A percentile compares a stretch with the other conserved stretches of the same genome.
phyloP scores from a whole-genome alignment of 1,140 invertebrate species.

The Penaeus vannamei region DNA sequence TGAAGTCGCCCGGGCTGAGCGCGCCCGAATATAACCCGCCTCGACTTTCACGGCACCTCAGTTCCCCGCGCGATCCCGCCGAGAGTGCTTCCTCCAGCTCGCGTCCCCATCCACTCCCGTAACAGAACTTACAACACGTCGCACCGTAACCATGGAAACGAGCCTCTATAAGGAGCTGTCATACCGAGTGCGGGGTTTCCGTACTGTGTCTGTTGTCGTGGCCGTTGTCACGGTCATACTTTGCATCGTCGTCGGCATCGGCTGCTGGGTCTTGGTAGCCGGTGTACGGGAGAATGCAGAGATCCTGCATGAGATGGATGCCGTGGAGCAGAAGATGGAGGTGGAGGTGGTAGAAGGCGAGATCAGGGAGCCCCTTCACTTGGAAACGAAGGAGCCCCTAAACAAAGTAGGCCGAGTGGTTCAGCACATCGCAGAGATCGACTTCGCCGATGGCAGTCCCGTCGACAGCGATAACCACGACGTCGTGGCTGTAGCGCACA shows the following conservation, averaged over 20 bases:
- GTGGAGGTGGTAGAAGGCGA: conserved; percentile 53
- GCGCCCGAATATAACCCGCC: conserved; percentile 39
- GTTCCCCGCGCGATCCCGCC: conserved; percentile 33
- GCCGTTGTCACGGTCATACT: conserved; percentile 62
- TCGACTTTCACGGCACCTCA: conserved; percentile 20
- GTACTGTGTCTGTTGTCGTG: conserved; percentile 58
- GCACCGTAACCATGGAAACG: conserved; percentile 52
- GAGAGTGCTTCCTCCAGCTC: background rate
- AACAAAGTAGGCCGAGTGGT: conserved; percentile 62
- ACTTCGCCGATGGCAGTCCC: conserved; percentile 45
- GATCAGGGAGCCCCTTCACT: conserved; percentile 43
- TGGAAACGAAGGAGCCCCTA: conserved; percentile 38
- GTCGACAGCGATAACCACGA: background rate
- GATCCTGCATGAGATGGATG: conserved; percentile 42
- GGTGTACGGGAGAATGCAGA: conserved; percentile 61
- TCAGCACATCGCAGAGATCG: conserved; percentile 59
- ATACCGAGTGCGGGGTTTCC: conserved; percentile 53
- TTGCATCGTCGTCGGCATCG: conserved; percentile 66
- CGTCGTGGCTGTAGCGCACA: conserved; percentile 17
- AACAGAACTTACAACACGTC: background rate
- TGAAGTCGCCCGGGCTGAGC: background rate
- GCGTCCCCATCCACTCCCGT: background rate
- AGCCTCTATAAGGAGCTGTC: conserved; percentile 65
- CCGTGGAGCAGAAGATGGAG: conserved; percentile 34
- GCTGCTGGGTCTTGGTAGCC: conserved; percentile 63